phyloP scores from a whole-genome alignment of 2,113 vertebrate genomes.

The Sialia sialis region DNA sequence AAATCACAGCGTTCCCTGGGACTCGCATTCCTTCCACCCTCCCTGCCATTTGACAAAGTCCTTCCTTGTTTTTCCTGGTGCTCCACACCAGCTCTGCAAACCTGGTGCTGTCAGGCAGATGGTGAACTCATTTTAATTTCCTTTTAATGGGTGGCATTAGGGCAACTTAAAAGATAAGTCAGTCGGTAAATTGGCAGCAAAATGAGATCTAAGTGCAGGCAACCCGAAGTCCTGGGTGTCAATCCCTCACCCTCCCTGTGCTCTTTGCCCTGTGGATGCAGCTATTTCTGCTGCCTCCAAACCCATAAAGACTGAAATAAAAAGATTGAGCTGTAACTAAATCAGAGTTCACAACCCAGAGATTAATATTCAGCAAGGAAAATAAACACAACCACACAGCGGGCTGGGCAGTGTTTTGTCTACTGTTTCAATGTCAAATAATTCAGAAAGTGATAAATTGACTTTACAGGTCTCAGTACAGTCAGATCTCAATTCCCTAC shows the following conservation, averaged over 20 bases:
- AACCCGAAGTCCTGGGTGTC: not conserved
- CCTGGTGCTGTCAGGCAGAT: not conserved
- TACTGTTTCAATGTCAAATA: accelerated
- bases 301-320: accelerated
- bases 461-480: not conserved
- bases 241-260: not conserved
- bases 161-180: not conserved
- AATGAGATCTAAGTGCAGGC: not conserved
- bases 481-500: accelerated
- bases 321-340: not conserved
- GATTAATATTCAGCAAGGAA: not conserved
- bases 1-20: not conserved
- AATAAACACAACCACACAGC: not conserved
- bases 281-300: not conserved
- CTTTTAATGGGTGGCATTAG: not conserved
- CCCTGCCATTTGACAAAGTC: not conserved
- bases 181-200: not conserved
- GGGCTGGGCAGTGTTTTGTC: not conserved
- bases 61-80: not conserved
- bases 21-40: not conserved
- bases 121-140: not conserved
- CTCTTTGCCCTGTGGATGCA: not conserved
- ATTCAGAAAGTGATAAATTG: accelerated
- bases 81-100: not conserved
- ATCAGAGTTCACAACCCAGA: not conserved